phyloP scores from a whole-genome alignment of 2,888 invertebrate species.

The Polyommatus icarus region DNA sequence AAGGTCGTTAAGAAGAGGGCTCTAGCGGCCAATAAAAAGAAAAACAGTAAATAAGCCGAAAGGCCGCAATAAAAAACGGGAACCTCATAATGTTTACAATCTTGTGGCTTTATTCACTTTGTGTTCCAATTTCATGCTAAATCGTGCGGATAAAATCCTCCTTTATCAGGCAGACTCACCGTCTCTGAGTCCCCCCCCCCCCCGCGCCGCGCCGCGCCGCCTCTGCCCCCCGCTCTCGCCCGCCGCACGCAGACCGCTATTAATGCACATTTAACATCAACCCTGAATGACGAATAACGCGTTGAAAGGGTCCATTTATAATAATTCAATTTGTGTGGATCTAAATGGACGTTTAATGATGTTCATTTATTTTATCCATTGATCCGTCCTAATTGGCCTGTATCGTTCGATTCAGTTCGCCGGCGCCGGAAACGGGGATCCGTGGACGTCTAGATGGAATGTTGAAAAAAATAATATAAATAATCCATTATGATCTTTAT shows the following conservation, averaged over 20 bases:
- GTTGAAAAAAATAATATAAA: constrained; percentile 48
- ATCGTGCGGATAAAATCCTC: constrained; percentile 78
- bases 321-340: constrained; percentile 65
- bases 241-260: constrained; percentile 54
- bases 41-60: constrained; percentile 75
- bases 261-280: constrained; percentile 68
- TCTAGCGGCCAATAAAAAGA: constrained; percentile 72
- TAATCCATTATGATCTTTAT: constrained; percentile 51
- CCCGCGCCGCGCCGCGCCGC: constrained; percentile 42
- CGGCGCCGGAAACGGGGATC: constrained; percentile 35
- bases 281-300: constrained; percentile 64
- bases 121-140: constrained; percentile 81
- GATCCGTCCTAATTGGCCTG: constrained; percentile 30
- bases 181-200: constrained; percentile 60
- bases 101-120: constrained; percentile 81
- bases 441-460: constrained; percentile 52
- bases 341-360: constrained; percentile 44
- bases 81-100: constrained; percentile 79
- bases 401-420: constrained; percentile 27
- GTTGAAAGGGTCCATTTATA: constrained; percentile 65
- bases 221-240: constrained; percentile 40
- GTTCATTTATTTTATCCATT: constrained; percentile 29
- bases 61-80: constrained; percentile 74
- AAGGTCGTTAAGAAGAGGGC: constrained; percentile 74
- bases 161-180: constrained; percentile 77